phyloP scores from a whole-genome alignment of 2,888 invertebrate species.

The Acronicta psi region DNA sequence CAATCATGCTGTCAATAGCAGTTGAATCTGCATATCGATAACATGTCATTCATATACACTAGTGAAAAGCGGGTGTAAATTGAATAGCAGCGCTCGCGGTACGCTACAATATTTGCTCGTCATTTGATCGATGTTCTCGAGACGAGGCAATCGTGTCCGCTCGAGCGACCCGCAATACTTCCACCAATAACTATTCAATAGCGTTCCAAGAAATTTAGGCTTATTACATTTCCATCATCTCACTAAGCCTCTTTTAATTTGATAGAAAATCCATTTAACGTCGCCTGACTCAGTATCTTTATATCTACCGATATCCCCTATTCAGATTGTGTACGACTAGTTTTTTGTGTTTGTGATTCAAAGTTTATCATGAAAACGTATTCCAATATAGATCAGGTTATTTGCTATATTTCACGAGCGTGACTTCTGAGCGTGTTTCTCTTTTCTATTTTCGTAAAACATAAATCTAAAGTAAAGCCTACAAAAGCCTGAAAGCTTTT shows the following conservation, averaged over 20 bases:
- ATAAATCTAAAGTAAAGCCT: conserved; percentile 22
- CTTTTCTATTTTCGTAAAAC: conserved; percentile 43
- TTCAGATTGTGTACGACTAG: too few relatives aligned
- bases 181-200: conserved; percentile 37
- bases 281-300: not conserved
- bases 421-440: conserved; percentile 27
- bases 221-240: conserved; percentile 31
- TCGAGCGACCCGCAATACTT: conserved; percentile 33
- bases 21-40: not conserved
- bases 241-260: conserved; percentile 5
- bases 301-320: not conserved
- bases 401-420: conserved; percentile 41
- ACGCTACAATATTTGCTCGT: conserved; percentile 51
- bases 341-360: not conserved
- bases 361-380: conserved; percentile 12
- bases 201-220: conserved; percentile 21
- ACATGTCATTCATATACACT: conserved; percentile 19
- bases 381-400: conserved; percentile 32
- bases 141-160: conserved; percentile 32
- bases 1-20: conserved; percentile 1
- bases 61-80: conserved; percentile 47
- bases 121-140: conserved; percentile 56
- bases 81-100: conserved; percentile 35
- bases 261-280: conserved; percentile 3
- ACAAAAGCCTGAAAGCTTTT: conserved; percentile 27